These are phyloP conservation scores for Linnaemya tessellans DNA, from an alignment of 2,888 invertebrate genomes.

Conservation along the genomic window DNA sequence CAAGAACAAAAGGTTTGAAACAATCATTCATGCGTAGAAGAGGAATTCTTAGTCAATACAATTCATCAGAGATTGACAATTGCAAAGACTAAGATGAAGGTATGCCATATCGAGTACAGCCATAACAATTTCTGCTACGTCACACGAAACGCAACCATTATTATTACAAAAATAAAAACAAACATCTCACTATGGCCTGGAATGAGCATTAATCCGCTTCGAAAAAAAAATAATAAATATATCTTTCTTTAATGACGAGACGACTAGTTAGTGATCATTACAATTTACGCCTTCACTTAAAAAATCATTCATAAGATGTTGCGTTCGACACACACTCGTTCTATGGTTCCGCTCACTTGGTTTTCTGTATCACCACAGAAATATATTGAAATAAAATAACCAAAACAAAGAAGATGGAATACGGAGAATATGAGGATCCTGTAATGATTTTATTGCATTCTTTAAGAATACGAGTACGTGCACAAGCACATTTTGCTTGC, in stretches of 20 bases:
- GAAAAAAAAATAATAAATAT: not conserved
- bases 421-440: slow-evolving; percentile 43
- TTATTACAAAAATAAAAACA: not conserved
- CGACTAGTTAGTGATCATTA: slow-evolving; percentile 33
- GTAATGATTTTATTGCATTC: slow-evolving; percentile 60
- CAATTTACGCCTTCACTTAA: slow-evolving; percentile 64
- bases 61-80: slow-evolving; percentile 30
- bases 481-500: slow-evolving; percentile 2
- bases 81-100: slow-evolving; percentile 33
- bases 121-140: slow-evolving; percentile 28
- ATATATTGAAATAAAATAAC: not conserved
- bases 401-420: slow-evolving; percentile 12
- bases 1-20: slow-evolving; percentile 13
- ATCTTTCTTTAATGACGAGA: slow-evolving; percentile 32
- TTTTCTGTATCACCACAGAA: not conserved
- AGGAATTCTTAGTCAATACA: not conserved
- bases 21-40: not conserved
- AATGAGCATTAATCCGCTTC: slow-evolving; percentile 35
- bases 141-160: slow-evolving; percentile 32
- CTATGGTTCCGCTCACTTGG: slow-evolving; percentile 6
- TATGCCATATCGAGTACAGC: slow-evolving; percentile 23
- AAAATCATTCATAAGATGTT: slow-evolving; percentile 63
- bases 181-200: not conserved
- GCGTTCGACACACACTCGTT: not conserved
- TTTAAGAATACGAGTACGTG: slow-evolving; percentile 13